Conservation (phyloP, 2,113 vertebrate species). For the Cololabis saira region DNA sequence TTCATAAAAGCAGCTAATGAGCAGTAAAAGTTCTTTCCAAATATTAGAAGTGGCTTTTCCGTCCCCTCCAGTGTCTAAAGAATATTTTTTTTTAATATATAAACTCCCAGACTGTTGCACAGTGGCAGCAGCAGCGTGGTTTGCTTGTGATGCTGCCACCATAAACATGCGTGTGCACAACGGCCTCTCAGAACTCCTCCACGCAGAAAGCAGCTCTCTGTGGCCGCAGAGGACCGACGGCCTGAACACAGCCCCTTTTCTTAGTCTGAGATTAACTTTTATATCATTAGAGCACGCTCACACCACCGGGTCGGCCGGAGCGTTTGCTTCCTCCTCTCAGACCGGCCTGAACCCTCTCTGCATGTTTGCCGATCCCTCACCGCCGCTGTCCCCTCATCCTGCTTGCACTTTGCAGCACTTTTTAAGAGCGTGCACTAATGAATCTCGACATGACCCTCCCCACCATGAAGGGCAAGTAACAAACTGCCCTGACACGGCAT, state of each 20-base stretch:
- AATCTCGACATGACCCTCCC: conserved; percentile 61
- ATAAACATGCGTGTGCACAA: conserved; percentile 70
- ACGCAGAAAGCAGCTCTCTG: conserved; percentile 48
- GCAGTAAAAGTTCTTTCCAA: conserved; percentile 76
- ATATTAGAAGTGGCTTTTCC: conserved; percentile 79
- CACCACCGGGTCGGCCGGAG: conserved; percentile 39
- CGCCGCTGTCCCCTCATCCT: conserved; percentile 20
- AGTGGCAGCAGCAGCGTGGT: conserved; percentile 51
- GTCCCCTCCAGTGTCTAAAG: conserved; percentile 46
- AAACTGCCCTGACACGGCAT: conserved; percentile 53
- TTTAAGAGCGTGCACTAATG: conserved; percentile 49
- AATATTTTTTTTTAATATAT: conserved; percentile 69
- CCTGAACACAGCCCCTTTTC: conserved; percentile 73
- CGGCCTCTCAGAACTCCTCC: conserved; percentile 62
- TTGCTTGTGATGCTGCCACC: conserved; percentile 66
- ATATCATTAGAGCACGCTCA: conserved; percentile 48
- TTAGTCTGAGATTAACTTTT: conserved; percentile 63
- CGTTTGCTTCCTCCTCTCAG: no score
- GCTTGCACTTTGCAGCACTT: conserved; percentile 25
- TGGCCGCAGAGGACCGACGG: conserved; percentile 10
- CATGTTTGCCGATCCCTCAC: no score
- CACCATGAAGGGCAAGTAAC: conserved; percentile 66
- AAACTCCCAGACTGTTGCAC: conserved; percentile 61
- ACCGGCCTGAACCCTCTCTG: no score
- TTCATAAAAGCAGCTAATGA: conserved; percentile 76